Conservation (phyloP, 2,888 invertebrate species). For the Philereme transversata region DNA sequence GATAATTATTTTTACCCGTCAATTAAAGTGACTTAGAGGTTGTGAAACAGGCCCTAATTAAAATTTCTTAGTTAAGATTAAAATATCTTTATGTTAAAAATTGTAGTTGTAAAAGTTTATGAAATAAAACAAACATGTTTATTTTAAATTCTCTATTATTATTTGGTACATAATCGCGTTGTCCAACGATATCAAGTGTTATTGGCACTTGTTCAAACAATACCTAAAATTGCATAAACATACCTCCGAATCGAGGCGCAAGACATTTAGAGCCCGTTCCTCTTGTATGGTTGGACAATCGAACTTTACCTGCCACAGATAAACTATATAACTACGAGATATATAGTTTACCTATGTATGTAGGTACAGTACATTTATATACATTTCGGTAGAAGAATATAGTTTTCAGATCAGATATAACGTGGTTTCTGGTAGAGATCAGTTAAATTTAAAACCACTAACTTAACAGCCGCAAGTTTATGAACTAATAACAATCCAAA, state of each 20-base stretch:
- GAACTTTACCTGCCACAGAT: conserved; percentile 29
- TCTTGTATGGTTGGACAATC: conserved; percentile 69
- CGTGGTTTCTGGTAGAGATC: conserved; percentile 25
- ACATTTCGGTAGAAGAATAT: conserved; percentile 36
- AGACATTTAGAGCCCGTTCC: conserved; percentile 36
- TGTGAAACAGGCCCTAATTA: no score
- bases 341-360: conserved; percentile 36
- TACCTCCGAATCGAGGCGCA: not conserved
- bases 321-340: no score
- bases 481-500: conserved; percentile 34
- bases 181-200: conserved; percentile 69
- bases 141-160: conserved; percentile 71
- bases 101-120: not conserved
- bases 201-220: conserved; percentile 28
- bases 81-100: no score
- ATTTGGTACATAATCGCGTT: conserved; percentile 72
- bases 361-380: conserved; percentile 40
- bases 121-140: conserved; percentile 38
- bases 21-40: no score
- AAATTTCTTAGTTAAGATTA: no score
- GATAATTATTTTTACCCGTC: no score
- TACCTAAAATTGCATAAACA: not conserved
- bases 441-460: conserved; percentile 26
- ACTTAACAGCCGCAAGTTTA: conserved; percentile 30
- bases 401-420: conserved; percentile 28